Evolutionary conservation across 2,113 vertebrate genomes (phyloP), one percentile per base, ranked within the genome.

Genomic region (Callionymus lyra): DNA sequence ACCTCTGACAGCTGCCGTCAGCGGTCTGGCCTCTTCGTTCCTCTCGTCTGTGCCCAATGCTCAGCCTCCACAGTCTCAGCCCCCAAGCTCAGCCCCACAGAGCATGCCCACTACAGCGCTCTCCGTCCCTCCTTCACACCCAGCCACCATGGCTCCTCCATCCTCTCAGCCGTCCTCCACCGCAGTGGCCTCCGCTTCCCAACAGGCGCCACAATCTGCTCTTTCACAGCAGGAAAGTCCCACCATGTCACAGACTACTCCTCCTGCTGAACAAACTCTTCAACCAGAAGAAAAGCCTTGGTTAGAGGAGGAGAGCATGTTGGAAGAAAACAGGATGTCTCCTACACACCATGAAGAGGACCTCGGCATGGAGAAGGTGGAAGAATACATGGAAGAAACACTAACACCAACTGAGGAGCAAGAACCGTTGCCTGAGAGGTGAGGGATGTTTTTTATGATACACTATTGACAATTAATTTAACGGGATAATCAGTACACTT

Each of bases 1-100:
- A 51, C 84, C 84, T 19, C 51, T 86, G 11, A 82, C 84, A 10
- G 83, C 83, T 21, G 82, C 82, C 35, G 80, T 82, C 49, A 69
- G 72, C 10, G 80, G 78, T 47, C 53, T 79, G 58, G 84, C 61
- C 38, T 86, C 64, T 35, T 49, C 64, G 18, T 83, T 77, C 67
- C 74, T 77, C 45, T 82, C 72, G 31, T 82, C 68, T 16, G 68
- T 74, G 45, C 80, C 71, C 48, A 50, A 63, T 2, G 47, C 47
- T 10, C 80, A 77, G 37, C 64, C 70, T 6, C 27, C 72, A 21
- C 83, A 79, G 41, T 15, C 80, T 41, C 73, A 77, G 4, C 70
- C 77, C 36, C 77, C 76, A 39, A 34, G 77, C 6, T 41, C 60
- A 6, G 38, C 56, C 1, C 70, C 70, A 3, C 76, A 60, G 31